Percentiles rank a stretch among this genome's conserved stretches.
Conservation (phyloP, 2,888 invertebrate genomes). For the Lottia scabra region DNA sequence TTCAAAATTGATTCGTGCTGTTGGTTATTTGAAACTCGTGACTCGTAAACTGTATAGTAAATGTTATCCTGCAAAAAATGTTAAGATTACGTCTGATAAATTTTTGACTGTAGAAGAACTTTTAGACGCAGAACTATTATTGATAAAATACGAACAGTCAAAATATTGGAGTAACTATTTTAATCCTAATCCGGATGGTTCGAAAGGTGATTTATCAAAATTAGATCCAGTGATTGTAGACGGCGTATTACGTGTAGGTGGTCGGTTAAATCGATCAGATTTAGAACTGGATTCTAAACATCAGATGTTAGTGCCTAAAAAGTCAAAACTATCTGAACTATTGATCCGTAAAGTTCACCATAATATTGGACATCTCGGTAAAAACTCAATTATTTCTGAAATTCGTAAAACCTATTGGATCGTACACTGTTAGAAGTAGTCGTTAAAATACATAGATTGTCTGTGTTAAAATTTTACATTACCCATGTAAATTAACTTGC, state of each 20-base stretch:
- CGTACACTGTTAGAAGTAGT: no score
- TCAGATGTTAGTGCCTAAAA: conserved; percentile 25
- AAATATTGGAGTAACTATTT: background rate
- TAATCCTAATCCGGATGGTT: background rate
- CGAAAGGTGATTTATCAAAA: conserved; percentile 8
- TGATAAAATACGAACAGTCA: conserved; percentile 8
- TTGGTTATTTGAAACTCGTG: background rate
- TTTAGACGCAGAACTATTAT: background rate
- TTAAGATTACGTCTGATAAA: no score
- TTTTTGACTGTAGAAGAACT: background rate
- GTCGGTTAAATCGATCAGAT: conserved; percentile 11
- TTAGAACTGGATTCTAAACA: conserved; percentile 16
- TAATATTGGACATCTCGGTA: conserved; percentile 21
- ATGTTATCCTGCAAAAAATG: no score
- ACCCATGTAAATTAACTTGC: no score
- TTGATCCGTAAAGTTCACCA: conserved; percentile 22
- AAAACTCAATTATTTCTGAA: conserved; percentile 22
- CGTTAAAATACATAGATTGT: no score
- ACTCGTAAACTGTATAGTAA: no score
- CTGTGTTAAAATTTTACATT: no score
- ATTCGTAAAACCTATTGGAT: conserved; percentile 26
- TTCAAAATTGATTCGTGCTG: background rate
- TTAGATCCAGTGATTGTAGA: conserved; percentile 19
- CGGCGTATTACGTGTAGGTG: conserved; percentile 18
- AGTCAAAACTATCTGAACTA: conserved; percentile 19